These are phyloP conservation scores for Epizoanthus ramosus DNA, from an alignment of 92 coral and sea anemone genomes.

Conservation along the genomic window DNA sequence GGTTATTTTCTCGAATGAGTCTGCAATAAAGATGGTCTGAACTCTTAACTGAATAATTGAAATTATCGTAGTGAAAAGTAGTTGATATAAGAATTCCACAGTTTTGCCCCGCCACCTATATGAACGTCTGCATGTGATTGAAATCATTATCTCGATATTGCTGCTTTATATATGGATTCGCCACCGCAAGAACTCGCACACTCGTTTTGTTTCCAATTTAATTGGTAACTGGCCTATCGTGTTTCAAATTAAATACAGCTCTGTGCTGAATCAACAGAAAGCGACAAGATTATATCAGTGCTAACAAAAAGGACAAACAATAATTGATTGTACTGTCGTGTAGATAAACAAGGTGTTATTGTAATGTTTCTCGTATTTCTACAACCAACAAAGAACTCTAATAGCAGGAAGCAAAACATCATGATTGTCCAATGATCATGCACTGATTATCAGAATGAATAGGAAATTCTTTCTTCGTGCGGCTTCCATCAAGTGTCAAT, in stretches of 20 bases:
- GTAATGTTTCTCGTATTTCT: background rate
- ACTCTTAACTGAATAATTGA: background rate
- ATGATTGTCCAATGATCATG: background rate
- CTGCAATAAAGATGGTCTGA: background rate
- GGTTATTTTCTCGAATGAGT: too few species aligned
- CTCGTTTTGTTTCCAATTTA: too few species aligned
- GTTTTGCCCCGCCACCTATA: too few species aligned
- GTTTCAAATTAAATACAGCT: slow-evolving; percentile 31
- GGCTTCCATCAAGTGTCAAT: too few species aligned
- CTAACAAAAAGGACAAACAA: background rate
- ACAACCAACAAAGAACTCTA: background rate
- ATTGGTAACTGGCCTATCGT: background rate
- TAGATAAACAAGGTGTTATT: background rate
- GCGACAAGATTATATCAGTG: background rate
- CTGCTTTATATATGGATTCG: too few species aligned
- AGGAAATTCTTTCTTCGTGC: background rate
- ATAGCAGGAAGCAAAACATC: background rate
- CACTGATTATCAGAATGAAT: background rate
- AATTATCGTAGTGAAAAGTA: too few species aligned
- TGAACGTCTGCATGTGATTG: too few species aligned
- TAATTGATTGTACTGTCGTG: background rate
- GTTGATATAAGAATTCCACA: too few species aligned
- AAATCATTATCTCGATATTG: too few species aligned
- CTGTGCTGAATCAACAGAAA: background rate
- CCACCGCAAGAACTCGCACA: too few species aligned